Conservation (phyloP, 2,888 invertebrate genomes). For the Aspidiotus rigidus region DNA sequence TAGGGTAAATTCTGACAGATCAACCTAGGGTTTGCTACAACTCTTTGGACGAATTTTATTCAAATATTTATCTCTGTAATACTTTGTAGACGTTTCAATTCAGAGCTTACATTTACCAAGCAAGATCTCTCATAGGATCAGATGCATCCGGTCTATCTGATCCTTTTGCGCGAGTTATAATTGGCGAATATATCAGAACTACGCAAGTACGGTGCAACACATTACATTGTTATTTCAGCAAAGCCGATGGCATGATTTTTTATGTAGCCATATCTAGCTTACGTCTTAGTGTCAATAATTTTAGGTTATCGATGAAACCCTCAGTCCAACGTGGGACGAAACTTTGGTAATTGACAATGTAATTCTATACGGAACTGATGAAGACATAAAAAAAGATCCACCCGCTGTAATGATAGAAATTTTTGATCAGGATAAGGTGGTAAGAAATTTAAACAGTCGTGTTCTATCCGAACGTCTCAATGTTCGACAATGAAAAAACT, state of each 20-base stretch:
- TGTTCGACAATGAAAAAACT: too few relatives aligned
- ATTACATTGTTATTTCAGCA: neutral
- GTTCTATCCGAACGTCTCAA: neutral
- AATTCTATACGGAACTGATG: constrained; percentile 65
- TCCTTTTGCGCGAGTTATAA: constrained; percentile 75
- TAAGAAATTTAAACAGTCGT: constrained; percentile 41
- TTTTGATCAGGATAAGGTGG: constrained; percentile 83
- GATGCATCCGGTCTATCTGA: constrained; percentile 85
- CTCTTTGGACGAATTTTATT: neutral
- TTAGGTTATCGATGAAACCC: constrained; percentile 74
- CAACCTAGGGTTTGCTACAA: neutral
- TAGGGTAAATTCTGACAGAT: too few relatives aligned
- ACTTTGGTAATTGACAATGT: constrained; percentile 73
- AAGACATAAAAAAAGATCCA: constrained; percentile 70
- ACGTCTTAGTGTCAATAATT: neutral
- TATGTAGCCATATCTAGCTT: neutral
- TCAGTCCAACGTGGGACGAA: constrained; percentile 90
- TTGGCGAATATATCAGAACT: constrained; percentile 66
- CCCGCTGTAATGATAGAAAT: constrained; percentile 78
- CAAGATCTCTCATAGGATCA: constrained; percentile 78
- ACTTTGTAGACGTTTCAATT: constrained; percentile 64
- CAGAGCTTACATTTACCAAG: constrained; percentile 82
- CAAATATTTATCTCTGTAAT: constrained; percentile 5
- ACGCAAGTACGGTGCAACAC: constrained; percentile 52
- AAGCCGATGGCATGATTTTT: neutral